Conservation (phyloP, 1,140 invertebrate species). For the Lepidotrigona ventralis region DNA sequence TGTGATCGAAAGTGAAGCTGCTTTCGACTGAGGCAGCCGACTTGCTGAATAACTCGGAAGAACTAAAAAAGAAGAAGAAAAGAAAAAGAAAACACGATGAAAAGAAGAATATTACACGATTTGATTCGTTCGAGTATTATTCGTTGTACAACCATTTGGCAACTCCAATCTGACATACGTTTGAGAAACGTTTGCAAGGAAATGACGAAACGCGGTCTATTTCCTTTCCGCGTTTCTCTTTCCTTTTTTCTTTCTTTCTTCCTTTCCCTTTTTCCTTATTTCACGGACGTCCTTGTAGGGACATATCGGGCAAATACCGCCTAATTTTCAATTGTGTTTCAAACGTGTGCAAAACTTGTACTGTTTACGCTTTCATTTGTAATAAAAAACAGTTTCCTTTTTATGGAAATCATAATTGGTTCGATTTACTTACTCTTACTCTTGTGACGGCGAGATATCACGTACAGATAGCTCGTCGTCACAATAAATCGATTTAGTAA, state of each 20-base stretch:
- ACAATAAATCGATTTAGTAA: neutral
- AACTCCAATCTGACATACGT: neutral
- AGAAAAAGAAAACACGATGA: neutral
- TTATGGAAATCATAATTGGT: neutral
- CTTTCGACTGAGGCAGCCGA: neutral
- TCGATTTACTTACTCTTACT: neutral
- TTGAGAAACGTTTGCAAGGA: neutral
- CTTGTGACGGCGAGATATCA: neutral
- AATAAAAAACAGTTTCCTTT: slow-evolving; percentile 20
- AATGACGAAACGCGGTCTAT: neutral
- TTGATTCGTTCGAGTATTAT: neutral
- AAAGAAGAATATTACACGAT: neutral
- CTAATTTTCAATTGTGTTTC: neutral
- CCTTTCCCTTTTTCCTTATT: neutral
- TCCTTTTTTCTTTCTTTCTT: neutral
- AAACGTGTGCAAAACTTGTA: slow-evolving; percentile 12
- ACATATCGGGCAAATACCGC: neutral
- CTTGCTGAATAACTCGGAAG: neutral
- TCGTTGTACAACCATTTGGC: neutral
- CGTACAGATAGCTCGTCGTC: neutral
- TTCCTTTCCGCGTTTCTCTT: neutral
- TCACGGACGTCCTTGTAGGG: neutral
- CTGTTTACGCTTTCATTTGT: slow-evolving; percentile 1
- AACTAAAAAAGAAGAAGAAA: neutral
- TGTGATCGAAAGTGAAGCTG: neutral